Base-by-base conservation (phyloP, 1,140 invertebrate genomes). In the Lineus longissimus region DNA sequence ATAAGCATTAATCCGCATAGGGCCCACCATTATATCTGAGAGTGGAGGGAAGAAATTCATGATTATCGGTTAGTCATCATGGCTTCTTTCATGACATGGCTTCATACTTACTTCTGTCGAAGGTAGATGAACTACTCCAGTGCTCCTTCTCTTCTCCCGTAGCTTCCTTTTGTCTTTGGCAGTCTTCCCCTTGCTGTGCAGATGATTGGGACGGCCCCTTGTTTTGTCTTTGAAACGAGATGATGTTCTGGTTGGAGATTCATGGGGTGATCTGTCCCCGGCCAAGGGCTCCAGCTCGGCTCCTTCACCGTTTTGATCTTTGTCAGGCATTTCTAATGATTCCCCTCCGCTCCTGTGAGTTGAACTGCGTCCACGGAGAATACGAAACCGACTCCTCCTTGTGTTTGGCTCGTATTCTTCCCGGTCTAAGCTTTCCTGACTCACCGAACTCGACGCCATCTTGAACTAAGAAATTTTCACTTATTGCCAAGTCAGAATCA, bases 381-480 rank as follows among this genome's bases (percentile, higher is more conserved):
- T 85, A 55, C 86, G 78, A 55, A 86, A 86, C 40, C 85, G 80
- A 40, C 84, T 84, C 61, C 86, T 73, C 11, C 86, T 78, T 17
- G 83, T 83, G 15, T 78, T 82, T 6, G 84, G 75, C 55, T 87
- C 86, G 68, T 84, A 86, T 68, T 88, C 87, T 40, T 87, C 87
- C 56, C 86, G 82, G 73, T 88, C 86, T 29, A 80, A 69, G 58
- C 78, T 80, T 70, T 88, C 87, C 72, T 88, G 86, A 70, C 86
- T 87, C 22, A 88, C 85, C 13, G 87, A 88, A 70, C 86, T 87
- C 7, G 87, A 88, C 69, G 87, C 86, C 87, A 88, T 88, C 55
- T 63, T 74, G 45, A 55, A n/a, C 15, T 36, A 15, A 36, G 15
- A 36, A 36, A 36, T 36, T 36, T 36, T 36, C 33, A 36, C 33